Base-by-base conservation (phyloP, 2,888 invertebrate species). In the Apamea epomidion region DNA sequence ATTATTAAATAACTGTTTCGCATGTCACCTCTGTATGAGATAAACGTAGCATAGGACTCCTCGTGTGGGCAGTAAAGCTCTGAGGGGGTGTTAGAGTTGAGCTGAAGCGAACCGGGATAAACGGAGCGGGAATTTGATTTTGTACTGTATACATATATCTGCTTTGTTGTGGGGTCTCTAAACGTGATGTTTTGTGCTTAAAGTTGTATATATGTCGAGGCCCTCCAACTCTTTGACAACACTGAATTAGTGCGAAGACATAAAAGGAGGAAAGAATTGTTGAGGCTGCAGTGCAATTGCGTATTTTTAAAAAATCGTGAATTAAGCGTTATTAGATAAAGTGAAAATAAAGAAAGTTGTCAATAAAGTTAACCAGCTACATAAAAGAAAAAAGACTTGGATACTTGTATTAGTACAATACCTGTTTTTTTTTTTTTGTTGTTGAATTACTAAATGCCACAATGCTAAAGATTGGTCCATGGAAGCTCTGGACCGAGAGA, bases 1-100 rank as follows among this genome's bases (percentile, higher is more conserved):
- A 85, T 85, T 86, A 86, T 85, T 80, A 84, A 87, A 89, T 85
- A 83, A 74, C 78, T 76, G 84, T 82, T 85, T 78, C 74, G 65
- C 84, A 81, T 76, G 75, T 88, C 86, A 75, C 71, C 37, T 78
- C 51, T 54, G 42, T 78, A 75, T 72, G 77, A 82, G 62, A 84
- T 87, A 85, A 86, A 82, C 81, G 76, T 76, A 42, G 29, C 29
- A 45, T 60, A 12, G 74, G 16, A 87, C 62, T 76, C 78, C 70
- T 87, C 32, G 60, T 75, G 42, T 51, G 73, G 42, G 5, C 73
- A 51, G 74, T 62, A 60, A 76, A 74, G 71, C 84, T 74, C 32
- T 82, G 51, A 74, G 74, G 69, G 32, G 64, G 45, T 60, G 21
- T 73, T 78, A 72, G 42, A 48, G 32, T 48, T 64, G 29, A 80